Base-by-base conservation (phyloP, 92 coral and sea anemone genomes). In the Phenganax stokvisi region DNA sequence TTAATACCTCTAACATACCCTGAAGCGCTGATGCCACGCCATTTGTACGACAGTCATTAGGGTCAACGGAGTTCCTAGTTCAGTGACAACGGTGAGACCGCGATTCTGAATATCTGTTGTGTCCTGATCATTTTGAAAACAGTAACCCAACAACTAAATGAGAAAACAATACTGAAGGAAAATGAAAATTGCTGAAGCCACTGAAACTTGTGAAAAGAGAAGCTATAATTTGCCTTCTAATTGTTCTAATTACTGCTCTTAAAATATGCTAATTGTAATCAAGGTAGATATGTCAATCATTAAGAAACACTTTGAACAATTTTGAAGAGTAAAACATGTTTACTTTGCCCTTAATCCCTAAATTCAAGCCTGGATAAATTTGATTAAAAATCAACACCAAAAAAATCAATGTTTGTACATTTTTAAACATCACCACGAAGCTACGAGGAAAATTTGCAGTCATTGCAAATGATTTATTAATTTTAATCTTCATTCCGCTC, bases 21-120 rank as follows among this genome's bases (percentile, higher is more conserved):
- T 82, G 10, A 94, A 86, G 47, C 98, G 87, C 70, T 94, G 92
- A 67, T 91, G 98, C 98, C 98, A 94, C 27, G 98, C 91, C 70
- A 87, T 69, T 62, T 91, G 97, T 17, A 94, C 17, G 17, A 94
- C 71, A 13, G 76, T 61, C 73, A 94, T 80, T n/a, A 94, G 89
- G 13, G 86, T 91, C n/a, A 94, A 37, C 10, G 88, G 88, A 28
- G 84, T 54, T 13, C 98, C 98, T 27, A 94, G 88, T 71, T 94
- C 98, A 13, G 97, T 94, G 11, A 94, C 90, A 90, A 94, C 76
- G 31, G 98, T 88, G 51, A 94, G 84, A 17, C 98, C 98, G 25
- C 98, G 92, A 37, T 82, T 85, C 62, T 76, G 76, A 1, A 94
- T 71, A 74, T 90, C 90, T 80, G 87, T 85, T 13, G 97, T 83